Evolutionary conservation across 2,113 vertebrate species (phyloP), one percentile per base, ranked within the genome.

Genomic region (Apodemus speciosus): DNA sequence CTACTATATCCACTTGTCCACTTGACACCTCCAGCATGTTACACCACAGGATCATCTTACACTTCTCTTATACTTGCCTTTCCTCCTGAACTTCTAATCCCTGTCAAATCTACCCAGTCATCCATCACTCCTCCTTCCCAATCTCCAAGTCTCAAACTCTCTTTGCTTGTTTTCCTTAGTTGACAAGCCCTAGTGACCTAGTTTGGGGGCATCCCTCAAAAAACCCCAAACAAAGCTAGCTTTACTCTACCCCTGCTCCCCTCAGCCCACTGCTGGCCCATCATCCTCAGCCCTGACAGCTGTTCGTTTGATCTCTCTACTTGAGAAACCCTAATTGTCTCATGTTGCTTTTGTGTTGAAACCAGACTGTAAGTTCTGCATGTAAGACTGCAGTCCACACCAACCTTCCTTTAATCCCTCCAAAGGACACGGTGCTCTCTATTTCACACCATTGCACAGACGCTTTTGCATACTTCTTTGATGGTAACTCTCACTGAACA

Each of bases 401-500:
- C 49, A 43, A 56, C 38, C 3, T 85, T 88, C 38, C 49, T 80
- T 75, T 40, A 64, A 94, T 60, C 35, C 58, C 66, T 73, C 20
- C 56, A 94, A n/a, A 58, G 35, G 64, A 56, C 85, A 88, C 16
- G 18, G 60, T 40, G 32, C 40, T 64, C 77, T 60, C 51, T n/a
- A 30, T 62, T 72, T 88, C 51, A 21, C 72, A 81, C 58, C 16
- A 35, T 18, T 73, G 80, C 40, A 51, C 58, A 69, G 51, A 18
- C 53, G 69, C 9, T 81, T 71, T 64, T 75, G 86, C 58, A 56
- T 64, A 71, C 66, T 84, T 91, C 92, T 84, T 56, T 91, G 71
- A 88, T 88, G 77, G n/a, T 43, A 83, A 83, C 53, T 84, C 53
- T 68, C 84, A 91, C 64, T 71, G 66, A 81, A 35, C 73, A 25